phyloP scores from a whole-genome alignment of 2,797 vertebrate genomes.

The Xiphorhynchus erythropygius region DNA sequence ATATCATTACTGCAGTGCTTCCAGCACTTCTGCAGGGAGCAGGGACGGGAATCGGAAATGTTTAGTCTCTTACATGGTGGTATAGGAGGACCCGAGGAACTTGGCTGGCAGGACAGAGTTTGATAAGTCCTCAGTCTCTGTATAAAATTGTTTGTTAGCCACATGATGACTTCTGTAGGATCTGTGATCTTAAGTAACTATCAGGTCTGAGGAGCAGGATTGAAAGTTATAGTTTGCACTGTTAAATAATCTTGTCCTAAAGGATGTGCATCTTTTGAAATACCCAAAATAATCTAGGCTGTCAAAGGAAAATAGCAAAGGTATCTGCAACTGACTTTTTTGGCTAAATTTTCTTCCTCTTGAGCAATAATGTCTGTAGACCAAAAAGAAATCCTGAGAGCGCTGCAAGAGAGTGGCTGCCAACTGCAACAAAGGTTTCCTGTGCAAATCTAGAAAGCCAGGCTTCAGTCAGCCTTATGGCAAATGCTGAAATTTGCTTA shows the following conservation, averaged over 20 bases:
- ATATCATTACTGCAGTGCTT: background rate
- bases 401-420: background rate
- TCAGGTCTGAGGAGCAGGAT: background rate
- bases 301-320: background rate
- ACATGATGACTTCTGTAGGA: background rate
- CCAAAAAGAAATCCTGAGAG: background rate
- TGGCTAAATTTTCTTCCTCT: background rate
- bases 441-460: background rate
- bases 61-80: background rate
- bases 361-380: background rate
- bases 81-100: background rate
- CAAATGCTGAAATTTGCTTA: background rate
- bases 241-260: background rate
- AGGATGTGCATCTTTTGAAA: background rate
- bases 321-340: background rate
- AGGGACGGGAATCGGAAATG: background rate
- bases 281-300: background rate
- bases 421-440: conserved; percentile 26
- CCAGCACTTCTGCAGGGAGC: background rate
- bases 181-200: background rate
- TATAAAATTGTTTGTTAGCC: background rate
- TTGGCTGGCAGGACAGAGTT: background rate
- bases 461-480: background rate
- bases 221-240: background rate
- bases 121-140: background rate